phyloP scores from a whole-genome alignment of 53 echinoderm and acorn worm genomes.

The Zoroaster sp. region DNA sequence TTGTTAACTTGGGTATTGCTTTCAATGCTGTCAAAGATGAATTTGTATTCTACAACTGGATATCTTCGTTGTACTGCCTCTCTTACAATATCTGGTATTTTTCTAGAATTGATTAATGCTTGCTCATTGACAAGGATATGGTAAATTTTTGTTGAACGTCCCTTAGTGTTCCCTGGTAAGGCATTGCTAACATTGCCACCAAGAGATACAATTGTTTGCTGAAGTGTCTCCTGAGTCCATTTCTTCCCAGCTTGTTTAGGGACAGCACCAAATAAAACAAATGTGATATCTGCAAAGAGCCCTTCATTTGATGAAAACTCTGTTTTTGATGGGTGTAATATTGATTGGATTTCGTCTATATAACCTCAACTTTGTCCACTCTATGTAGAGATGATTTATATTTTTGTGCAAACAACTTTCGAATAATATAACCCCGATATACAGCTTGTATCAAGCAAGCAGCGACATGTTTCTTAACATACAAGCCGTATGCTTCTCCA shows the following conservation, averaged over 20 bases:
- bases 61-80: neutral
- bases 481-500: too few species aligned
- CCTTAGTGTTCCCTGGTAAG: slow-evolving; percentile 18
- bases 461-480: too few species aligned
- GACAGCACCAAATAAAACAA: neutral
- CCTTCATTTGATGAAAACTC: too few species aligned
- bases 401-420: too few species aligned
- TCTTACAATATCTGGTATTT: slow-evolving; percentile 14
- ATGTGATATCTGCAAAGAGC: neutral
- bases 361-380: too few species aligned
- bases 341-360: too few species aligned
- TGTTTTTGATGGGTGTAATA: too few species aligned
- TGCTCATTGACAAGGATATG: neutral
- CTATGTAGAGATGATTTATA: too few species aligned
- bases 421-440: too few species aligned
- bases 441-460: too few species aligned
- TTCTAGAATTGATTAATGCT: neutral
- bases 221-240: neutral
- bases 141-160: slow-evolving; percentile 1
- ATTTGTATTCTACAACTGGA: neutral
- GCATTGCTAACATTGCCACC: neutral
- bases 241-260: neutral
- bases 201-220: neutral
- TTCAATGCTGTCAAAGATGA: slow-evolving; percentile 2
- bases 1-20: neutral